Conservation (phyloP, 2,113 vertebrate genomes). For the Toxostoma redivivum region DNA sequence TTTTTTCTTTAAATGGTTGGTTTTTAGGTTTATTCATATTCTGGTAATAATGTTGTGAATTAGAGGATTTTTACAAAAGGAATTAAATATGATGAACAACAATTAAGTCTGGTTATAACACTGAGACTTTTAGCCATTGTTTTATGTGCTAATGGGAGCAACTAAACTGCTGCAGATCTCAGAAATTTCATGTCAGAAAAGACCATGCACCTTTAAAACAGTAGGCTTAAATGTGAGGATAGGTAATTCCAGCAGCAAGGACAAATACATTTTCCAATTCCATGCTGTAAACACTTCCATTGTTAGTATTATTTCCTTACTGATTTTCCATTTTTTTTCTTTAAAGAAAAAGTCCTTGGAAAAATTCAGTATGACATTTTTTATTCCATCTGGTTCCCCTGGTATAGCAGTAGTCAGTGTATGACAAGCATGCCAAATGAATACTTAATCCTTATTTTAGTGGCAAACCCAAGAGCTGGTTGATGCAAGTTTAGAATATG, state of each 20-base stretch:
- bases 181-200: not conserved
- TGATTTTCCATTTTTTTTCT: not conserved
- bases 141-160: not conserved
- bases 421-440: constrained; percentile 41
- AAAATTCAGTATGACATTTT: constrained; percentile 12
- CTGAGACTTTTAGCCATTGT: not conserved
- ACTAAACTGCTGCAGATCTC: not conserved
- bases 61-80: not conserved
- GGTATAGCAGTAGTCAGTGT: not conserved
- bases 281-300: not conserved
- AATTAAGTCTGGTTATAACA: not conserved
- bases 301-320: not conserved
- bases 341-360: not conserved
- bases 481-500: not conserved
- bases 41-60: not conserved
- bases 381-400: constrained; percentile 17
- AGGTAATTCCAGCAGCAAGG: constrained; percentile 2
- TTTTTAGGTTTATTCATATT: not conserved
- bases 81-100: not conserved
- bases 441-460: constrained; percentile 55
- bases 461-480: constrained; percentile 12
- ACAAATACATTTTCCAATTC: not conserved
- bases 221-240: not conserved
- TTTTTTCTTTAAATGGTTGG: not conserved
- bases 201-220: not conserved